Evolutionary conservation across 2,888 invertebrate genomes (phyloP), one percentile per base, ranked within the genome.

Genomic region (Neoitamus cyanurus): DNA sequence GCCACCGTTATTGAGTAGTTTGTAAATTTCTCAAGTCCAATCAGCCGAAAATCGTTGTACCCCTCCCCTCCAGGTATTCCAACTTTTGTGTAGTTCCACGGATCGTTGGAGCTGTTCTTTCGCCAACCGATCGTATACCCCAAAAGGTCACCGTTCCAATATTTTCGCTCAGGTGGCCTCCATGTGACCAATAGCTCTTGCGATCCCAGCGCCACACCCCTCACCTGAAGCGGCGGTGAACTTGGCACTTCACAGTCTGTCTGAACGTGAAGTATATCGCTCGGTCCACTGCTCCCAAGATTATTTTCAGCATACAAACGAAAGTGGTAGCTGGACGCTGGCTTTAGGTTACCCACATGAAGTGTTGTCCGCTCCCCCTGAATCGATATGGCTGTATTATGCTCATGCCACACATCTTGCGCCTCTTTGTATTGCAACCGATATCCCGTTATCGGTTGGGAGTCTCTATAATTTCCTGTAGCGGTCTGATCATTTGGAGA

Each of bases 1-100:
- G 95, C 93, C 28, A 97, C 95, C 1, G 95, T 94, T 7, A 97
- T 93, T 84, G 94, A 94, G 90, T 97, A 97, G 80, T 95, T 94
- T 0, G 96, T 96, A 89, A 95, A 96, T 89, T 96, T 96, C 85
- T 94, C 93, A 31, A 96, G 91, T 0, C 94, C 94, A 3, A 93
- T 93, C 37, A 96, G 90, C 31, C 93, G 93, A 75, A 94, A 92
- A 87, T 94, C 94, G 7, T 93, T 93, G 0, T 93, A 91, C 0
- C 92, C 92, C 83, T 93, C 92, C 2, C 92, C 91, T 78, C 91
- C 92, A 0, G 92, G 89, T 87, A 92, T 90, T 31, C 90, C 90
- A 1, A 91, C 90, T 85, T 90, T 90, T 0, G 91, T 90, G 31
- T 89, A 89, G 48, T 91, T 91, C 68, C 89, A 86, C 80, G 86